Evolutionary conservation across 92 coral and sea anemone genomes (phyloP).

Genomic region (Epizoanthus illoricatus): DNA sequence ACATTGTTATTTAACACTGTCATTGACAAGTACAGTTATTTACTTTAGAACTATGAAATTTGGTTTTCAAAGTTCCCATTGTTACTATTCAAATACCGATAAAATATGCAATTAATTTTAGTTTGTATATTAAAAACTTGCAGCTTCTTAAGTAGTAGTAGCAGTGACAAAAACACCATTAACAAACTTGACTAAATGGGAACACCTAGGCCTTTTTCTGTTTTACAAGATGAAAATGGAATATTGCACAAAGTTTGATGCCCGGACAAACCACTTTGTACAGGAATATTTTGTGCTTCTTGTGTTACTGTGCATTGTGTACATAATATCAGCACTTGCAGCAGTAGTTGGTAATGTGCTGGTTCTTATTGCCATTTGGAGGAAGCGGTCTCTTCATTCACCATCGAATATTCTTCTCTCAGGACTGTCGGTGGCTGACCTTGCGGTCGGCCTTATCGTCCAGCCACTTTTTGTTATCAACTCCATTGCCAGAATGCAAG

Average conservation of each 20-base stretch:
- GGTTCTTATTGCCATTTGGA: conserved; percentile 14
- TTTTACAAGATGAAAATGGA: neutral
- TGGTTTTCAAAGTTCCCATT: too few species aligned
- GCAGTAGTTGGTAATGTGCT: neutral
- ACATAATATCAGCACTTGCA: neutral
- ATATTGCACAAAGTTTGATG: conserved; percentile 2
- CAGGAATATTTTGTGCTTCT: neutral
- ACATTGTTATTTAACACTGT: too few species aligned
- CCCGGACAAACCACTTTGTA: neutral
- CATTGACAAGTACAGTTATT: too few species aligned
- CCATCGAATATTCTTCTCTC: conserved; percentile 15
- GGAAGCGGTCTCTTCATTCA: neutral
- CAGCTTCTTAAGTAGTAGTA: too few species aligned
- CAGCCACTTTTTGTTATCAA: neutral
- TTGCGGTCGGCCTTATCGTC: neutral
- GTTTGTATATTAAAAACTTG: too few species aligned
- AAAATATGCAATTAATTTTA: too few species aligned
- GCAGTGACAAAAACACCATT: too few species aligned
- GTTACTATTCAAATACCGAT: too few species aligned
- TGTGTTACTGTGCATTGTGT: neutral
- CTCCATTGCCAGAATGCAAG: conserved; percentile 6
- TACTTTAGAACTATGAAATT: too few species aligned
- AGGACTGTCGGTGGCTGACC: conserved; percentile 16
- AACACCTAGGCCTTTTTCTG: too few species aligned
- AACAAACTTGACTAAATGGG: too few species aligned